phyloP scores from a whole-genome alignment of 2,113 vertebrate species.

The Pelmatolapia mariae region DNA sequence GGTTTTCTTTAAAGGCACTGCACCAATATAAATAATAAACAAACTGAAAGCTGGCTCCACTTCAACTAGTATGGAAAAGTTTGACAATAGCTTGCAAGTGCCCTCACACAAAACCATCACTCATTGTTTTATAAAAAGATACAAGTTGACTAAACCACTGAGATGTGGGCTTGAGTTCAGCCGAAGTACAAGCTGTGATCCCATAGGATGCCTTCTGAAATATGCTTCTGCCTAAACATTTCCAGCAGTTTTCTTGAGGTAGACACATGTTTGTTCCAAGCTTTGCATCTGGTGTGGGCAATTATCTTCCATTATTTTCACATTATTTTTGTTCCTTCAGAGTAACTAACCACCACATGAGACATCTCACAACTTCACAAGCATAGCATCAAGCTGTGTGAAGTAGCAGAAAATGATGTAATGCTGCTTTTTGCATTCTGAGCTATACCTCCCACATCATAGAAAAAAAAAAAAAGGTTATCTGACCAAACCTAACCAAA shows the following conservation, averaged over 20 bases:
- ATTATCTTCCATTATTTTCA: not conserved
- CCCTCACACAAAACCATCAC: not conserved
- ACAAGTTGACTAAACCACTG: not conserved
- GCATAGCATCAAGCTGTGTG: not conserved
- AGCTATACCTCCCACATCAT: not conserved
- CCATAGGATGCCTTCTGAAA: not conserved
- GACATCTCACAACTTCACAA: not conserved
- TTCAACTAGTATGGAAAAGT: not conserved
- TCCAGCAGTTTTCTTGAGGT: not conserved
- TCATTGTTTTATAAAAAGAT: slow-evolving; percentile 3
- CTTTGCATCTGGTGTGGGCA: not conserved
- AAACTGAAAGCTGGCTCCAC: not conserved
- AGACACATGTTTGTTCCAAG: not conserved
- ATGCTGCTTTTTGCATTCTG: not conserved
- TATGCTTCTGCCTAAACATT: not conserved
- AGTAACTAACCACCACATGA: not conserved
- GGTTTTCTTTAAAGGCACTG: not conserved
- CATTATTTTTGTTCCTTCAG: not conserved
- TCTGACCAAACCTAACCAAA: not conserved
- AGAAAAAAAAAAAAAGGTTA: no score
- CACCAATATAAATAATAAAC: not conserved
- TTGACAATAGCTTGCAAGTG: not conserved
- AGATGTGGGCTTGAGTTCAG: not conserved
- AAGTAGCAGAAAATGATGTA: not conserved
- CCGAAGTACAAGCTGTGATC: not conserved